Evolutionary conservation across 2,888 invertebrate genomes (phyloP).

Genomic region (Plutella xylostella): DNA sequence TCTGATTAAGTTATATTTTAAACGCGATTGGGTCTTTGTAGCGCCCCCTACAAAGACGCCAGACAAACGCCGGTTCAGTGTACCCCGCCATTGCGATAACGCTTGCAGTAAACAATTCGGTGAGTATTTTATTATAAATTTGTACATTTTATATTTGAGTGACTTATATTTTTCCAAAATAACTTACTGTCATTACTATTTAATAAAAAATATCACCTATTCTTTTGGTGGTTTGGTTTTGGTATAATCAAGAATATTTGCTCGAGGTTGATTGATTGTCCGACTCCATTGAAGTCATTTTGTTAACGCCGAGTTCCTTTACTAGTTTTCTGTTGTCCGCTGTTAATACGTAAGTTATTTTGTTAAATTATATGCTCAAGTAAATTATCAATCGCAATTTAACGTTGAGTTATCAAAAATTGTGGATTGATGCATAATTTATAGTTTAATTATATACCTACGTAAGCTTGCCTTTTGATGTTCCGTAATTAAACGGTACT

Average conservation of each 20-base stretch:
- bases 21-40: not conserved
- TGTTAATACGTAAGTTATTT: no score
- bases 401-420: no score
- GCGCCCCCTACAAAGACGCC: conserved; percentile 67
- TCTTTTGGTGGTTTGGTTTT: not conserved
- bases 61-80: conserved; percentile 32
- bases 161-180: conserved; percentile 10
- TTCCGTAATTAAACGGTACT: no score
- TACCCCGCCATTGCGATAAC: conserved; percentile 39
- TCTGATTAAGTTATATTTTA: no score
- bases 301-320: no score
- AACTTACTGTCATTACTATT: conserved; percentile 4
- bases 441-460: no score
- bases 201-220: not conserved
- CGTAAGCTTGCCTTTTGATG: no score
- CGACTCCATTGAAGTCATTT: conserved; percentile 51
- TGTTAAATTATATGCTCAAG: no score
- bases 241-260: not conserved
- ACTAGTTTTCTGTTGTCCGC: no score
- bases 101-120: conserved; percentile 51
- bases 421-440: no score
- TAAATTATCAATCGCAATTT: no score
- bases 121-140: conserved; percentile 35
- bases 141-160: conserved; percentile 14
- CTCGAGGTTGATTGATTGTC: not conserved